These are phyloP conservation scores for Epsilonema sp. DNA, from an alignment of 2,888 invertebrate species.

Conservation along the genomic window DNA sequence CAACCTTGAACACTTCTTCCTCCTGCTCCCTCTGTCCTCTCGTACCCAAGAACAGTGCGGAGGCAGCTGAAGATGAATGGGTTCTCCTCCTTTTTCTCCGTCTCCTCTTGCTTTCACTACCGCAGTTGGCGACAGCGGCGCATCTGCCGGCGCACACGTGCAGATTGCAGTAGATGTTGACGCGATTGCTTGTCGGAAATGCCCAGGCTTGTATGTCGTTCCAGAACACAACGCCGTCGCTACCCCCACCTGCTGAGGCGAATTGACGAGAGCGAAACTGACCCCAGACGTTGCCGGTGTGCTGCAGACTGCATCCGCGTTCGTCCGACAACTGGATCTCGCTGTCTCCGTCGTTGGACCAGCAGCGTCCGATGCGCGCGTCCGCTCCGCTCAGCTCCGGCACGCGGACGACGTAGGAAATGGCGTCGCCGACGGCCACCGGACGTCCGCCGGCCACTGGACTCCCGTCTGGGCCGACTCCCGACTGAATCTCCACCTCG, in stretches of 20 bases:
- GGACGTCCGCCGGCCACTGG: slow-evolving; percentile 13
- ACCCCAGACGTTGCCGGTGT: slow-evolving; percentile 1
- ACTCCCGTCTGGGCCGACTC: slow-evolving; percentile 15
- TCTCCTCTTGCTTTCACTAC: too few relatives aligned
- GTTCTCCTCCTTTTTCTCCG: too few relatives aligned
- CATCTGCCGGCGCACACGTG: too few relatives aligned
- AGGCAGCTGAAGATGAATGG: too few relatives aligned
- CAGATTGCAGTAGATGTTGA: slow-evolving; percentile 16
- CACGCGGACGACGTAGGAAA: slow-evolving; percentile 15
- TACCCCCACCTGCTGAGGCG: background rate
- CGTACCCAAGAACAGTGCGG: too few relatives aligned
- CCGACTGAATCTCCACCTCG: slow-evolving; percentile 15
- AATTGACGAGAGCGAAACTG: background rate
- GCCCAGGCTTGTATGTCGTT: slow-evolving; percentile 16
- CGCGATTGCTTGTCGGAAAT: slow-evolving; percentile 16
- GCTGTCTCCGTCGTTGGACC: slow-evolving; percentile 15
- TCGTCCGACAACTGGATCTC: slow-evolving; percentile 13
- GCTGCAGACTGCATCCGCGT: slow-evolving; percentile 13
- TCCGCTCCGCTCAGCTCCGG: slow-evolving; percentile 13
- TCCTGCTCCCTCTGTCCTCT: too few relatives aligned
- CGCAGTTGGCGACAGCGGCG: too few relatives aligned
- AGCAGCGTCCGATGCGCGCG: slow-evolving; percentile 15
- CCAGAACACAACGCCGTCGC: slow-evolving; percentile 7
- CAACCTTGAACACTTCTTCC: background rate
- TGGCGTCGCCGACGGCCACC: slow-evolving; percentile 14